Base-by-base conservation (phyloP, 2,113 vertebrate genomes). In the Mustela nigripes region DNA sequence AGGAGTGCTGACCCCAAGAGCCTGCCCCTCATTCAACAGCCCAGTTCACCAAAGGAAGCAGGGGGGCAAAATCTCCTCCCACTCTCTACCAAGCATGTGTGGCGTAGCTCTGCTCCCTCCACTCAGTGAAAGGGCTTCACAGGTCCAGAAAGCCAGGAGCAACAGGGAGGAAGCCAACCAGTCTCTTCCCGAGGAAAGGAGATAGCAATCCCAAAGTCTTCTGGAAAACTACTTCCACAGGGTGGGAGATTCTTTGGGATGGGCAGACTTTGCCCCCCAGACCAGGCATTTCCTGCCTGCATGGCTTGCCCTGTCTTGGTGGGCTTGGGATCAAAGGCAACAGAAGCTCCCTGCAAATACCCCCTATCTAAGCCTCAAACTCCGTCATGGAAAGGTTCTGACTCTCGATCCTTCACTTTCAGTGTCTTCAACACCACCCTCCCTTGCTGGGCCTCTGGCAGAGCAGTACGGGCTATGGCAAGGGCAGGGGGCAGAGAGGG, bases 171-270 rank as follows among this genome's bases (percentile, higher is more conserved):
- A 81, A 74, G 26, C 10, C 24, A 81, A 90, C 42, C 73, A 33
- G 36, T 78, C 48, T 93, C 78, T 83, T 88, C 62, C 67, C 81
- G 76, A 95, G 84, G 19, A 21, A 89, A 91, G 58, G 48, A 93
- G 42, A 78, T n/a, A 85, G 73, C 31, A 85, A 88, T 65, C 50
- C 36, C 5, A 48, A 84, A 84, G 60, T 26, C 86, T 92, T 74
- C 60, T 93, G 28, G 31, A 62, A 95, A 96, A 83, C 79, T 24
- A 21, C 24, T 53, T 80, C 80, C 60, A 65, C 7, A 85, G 56
- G 11, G 12, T 42, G 48, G 76, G 2, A 21, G 56, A n/a, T 10
- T 28, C n/a, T 33, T 88, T n/a, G 2, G 21, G 60, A 10, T 4
- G 71, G 60, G 7, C 16, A 73, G 26, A 80, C 22, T 92, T 92